Conservation (phyloP, 2,113 vertebrate species). For the Syrrhaptes paradoxus region DNA sequence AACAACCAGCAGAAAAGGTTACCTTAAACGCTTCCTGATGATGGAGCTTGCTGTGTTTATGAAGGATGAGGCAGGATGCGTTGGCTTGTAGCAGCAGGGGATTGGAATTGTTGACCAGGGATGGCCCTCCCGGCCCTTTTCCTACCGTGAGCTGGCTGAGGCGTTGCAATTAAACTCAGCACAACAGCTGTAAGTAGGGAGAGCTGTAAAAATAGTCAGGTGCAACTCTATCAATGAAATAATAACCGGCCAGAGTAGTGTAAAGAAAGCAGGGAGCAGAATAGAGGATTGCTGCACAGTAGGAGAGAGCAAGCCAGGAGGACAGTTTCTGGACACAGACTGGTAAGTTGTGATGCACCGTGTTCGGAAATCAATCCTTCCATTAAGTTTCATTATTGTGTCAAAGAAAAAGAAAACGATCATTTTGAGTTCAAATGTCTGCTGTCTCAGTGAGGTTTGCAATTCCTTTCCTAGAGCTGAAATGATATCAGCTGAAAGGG, state of each 20-base stretch:
- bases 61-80: not conserved
- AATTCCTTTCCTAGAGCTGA: not conserved
- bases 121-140: not conserved
- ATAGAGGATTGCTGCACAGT: not conserved
- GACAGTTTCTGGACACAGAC: conserved; percentile 21
- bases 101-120: not conserved
- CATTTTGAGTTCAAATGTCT: conserved; percentile 21
- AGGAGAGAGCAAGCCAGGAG: not conserved
- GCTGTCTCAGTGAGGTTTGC: not conserved
- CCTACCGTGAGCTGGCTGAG: not conserved
- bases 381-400: not conserved
- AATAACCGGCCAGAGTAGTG: not conserved
- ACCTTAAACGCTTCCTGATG: not conserved
- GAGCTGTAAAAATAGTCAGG: conserved; percentile 11
- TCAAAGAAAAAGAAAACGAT: not conserved
- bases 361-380: conserved; percentile 26
- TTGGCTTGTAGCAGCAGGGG: not conserved
- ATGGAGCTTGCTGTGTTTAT: not conserved
- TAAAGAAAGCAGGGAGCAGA: not conserved
- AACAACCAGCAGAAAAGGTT: not conserved
- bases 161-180: not conserved
- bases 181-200: not conserved
- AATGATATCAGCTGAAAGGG: not conserved
- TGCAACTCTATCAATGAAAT: conserved; percentile 10
- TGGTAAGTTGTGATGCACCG: conserved; percentile 9